Conservation (phyloP, 1,140 invertebrate species). For the Drosophila dunni region DNA sequence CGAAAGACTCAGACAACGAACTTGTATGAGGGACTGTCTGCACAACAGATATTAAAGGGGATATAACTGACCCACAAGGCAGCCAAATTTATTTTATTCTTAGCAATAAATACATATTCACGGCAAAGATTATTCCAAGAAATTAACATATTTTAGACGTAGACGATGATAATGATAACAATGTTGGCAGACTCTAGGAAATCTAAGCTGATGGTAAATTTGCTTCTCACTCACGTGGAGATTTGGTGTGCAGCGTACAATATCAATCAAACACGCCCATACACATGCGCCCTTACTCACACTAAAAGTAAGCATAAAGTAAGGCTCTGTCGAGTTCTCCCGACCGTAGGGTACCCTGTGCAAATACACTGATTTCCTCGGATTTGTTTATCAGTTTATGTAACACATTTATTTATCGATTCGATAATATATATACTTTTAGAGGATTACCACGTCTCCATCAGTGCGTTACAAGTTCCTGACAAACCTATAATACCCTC, state of each 20-base stretch:
- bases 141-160: neutral
- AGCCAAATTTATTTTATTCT: neutral
- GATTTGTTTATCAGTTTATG: no score
- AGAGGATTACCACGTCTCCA: no score
- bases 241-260: conserved; percentile 14
- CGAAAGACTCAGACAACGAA: conserved; percentile 46
- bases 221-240: neutral
- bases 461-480: no score
- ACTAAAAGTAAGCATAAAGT: conserved; percentile 12
- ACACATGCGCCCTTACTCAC: conserved; percentile 32
- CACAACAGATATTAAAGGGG: neutral
- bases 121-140: conserved; percentile 3
- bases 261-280: conserved; percentile 27
- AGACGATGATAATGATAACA: neutral
- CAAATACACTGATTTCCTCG: no score
- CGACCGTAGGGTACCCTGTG: no score
- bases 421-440: conserved; percentile 3
- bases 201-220: conserved; percentile 1
- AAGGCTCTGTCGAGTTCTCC: no score
- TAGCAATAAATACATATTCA: neutral
- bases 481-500: no score
- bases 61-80: conserved; percentile 18
- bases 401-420: no score
- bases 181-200: neutral
- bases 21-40: conserved; percentile 1